Evolutionary conservation across 2,797 vertebrate species (phyloP).

Genomic region (Pseudocheirus occidentalis): DNA sequence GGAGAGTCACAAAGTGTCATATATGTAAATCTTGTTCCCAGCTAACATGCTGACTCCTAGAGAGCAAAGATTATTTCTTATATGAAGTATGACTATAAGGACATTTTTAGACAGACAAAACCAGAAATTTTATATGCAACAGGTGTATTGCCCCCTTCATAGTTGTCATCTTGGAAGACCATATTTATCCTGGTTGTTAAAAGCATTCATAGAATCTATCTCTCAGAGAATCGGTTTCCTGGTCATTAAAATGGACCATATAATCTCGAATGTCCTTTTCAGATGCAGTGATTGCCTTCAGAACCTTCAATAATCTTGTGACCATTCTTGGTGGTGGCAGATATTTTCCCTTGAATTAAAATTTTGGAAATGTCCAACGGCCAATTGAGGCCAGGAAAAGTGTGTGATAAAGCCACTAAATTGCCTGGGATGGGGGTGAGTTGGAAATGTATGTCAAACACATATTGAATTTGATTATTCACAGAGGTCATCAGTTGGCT

Average conservation of each 20-base stretch:
- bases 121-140: not conserved
- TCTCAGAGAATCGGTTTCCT: not conserved
- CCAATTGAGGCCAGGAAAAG: not conserved
- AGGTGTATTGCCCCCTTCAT: not conserved
- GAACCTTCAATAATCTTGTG: not conserved
- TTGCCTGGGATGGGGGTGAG: not conserved
- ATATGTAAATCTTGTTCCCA: not conserved
- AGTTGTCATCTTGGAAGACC: not conserved
- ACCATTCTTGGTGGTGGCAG: not conserved
- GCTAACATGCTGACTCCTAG: not conserved
- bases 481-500: slow-evolving; percentile 4
- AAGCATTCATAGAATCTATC: not conserved
- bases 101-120: not conserved
- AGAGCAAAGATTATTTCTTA: not conserved
- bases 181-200: not conserved
- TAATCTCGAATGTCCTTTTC: not conserved
- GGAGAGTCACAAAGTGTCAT: not conserved
- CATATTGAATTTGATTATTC: not conserved
- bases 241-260: not conserved
- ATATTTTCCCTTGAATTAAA: not conserved
- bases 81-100: not conserved
- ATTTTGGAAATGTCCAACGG: not conserved
- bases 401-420: not conserved
- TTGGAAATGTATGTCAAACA: not conserved
- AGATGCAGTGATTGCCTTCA: not conserved